These are phyloP conservation scores for Mallateleia sp. DNA, from an alignment of 2,888 invertebrate species.

Conservation along the genomic window DNA sequence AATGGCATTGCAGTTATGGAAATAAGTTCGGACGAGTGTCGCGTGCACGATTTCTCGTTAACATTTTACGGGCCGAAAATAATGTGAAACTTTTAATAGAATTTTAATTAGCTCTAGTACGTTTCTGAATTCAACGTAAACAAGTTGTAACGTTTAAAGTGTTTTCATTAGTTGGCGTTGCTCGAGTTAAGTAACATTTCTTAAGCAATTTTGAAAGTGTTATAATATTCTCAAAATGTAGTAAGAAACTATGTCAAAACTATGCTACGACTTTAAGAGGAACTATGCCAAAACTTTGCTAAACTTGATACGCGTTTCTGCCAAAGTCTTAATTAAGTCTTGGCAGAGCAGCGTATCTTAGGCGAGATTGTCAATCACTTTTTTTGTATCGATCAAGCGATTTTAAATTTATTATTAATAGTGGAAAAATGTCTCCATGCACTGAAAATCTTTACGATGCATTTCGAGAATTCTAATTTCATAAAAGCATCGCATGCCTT, in stretches of 20 bases:
- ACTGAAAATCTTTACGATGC: neutral
- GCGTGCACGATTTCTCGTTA: too few relatives aligned
- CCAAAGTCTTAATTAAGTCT: constrained; percentile 33
- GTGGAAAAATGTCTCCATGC: constrained; percentile 13
- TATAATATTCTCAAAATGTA: constrained; percentile 25
- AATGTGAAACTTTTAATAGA: too few relatives aligned
- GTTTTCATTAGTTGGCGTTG: too few relatives aligned
- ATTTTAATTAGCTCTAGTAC: too few relatives aligned
- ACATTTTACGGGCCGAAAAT: too few relatives aligned
- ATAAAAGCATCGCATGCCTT: constrained; percentile 33
- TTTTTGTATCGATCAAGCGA: neutral
- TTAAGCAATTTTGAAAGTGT: neutral
- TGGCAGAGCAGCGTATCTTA: neutral
- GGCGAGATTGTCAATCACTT: neutral
- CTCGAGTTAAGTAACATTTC: too few relatives aligned
- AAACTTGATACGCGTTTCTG: constrained; percentile 6
- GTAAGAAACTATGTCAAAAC: constrained; percentile 43
- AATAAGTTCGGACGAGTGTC: neutral
- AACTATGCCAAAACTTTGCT: constrained; percentile 42
- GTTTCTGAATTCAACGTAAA: neutral
- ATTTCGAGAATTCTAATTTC: constrained; percentile 22
- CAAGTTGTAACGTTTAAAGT: neutral
- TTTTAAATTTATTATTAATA: constrained; percentile 7
- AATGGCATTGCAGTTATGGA: neutral
- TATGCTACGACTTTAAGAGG: constrained; percentile 17